These are phyloP conservation scores for Cerceris rybyensis DNA, from an alignment of 2,888 invertebrate genomes.

Conservation along the genomic window DNA sequence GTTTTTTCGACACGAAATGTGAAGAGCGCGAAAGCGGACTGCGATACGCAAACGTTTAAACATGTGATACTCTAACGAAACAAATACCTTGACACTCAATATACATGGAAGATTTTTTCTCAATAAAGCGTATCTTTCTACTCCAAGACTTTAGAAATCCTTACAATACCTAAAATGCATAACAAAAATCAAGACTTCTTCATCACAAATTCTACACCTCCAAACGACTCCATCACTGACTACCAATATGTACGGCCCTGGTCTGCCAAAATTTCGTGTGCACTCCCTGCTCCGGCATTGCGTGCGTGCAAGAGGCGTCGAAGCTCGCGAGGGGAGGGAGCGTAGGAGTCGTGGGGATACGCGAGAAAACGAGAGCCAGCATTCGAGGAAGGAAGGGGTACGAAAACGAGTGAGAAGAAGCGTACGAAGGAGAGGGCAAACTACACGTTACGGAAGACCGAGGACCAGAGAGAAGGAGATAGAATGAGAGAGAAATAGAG, in stretches of 20 bases:
- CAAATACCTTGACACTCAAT: too few species aligned
- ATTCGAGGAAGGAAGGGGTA: conserved; percentile 39
- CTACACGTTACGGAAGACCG: conserved; percentile 38
- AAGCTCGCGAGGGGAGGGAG: conserved; percentile 28
- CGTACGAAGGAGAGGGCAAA: conserved; percentile 29
- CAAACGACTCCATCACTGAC: neutral
- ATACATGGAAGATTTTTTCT: too few species aligned
- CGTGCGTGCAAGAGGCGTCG: conserved; percentile 57
- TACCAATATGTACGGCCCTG: conserved; percentile 38
- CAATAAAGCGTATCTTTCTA: too few species aligned
- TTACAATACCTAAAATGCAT: too few species aligned
- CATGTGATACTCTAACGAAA: too few species aligned
- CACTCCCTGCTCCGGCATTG: conserved; percentile 51
- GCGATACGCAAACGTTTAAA: too few species aligned
- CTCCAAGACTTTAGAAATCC: too few species aligned
- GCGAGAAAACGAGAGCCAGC: conserved; percentile 21
- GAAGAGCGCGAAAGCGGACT: too few species aligned
- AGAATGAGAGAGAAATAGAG: conserved; percentile 38
- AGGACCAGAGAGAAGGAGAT: conserved; percentile 19
- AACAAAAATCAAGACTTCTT: too few species aligned
- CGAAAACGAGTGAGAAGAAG: conserved; percentile 34
- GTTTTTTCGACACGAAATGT: too few species aligned
- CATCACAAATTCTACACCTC: too few species aligned
- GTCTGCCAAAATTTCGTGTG: conserved; percentile 54
- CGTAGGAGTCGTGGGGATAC: conserved; percentile 47